These are phyloP conservation scores for Pseudorasbora parva DNA, from an alignment of 2,113 vertebrate species.

Conservation along the genomic window DNA sequence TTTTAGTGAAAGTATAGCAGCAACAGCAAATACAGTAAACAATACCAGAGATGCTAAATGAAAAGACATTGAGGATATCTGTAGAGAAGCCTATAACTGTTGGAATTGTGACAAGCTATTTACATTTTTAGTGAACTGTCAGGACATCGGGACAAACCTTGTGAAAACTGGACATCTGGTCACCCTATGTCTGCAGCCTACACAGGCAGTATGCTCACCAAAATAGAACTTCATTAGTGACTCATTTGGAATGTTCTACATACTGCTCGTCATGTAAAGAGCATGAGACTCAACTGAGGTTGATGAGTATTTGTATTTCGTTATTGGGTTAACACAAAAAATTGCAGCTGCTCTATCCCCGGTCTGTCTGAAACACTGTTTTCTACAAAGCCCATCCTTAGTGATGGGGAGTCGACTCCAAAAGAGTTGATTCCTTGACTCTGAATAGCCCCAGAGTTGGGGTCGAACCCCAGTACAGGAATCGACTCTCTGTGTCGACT, in stretches of 20 bases:
- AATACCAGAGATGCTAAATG: not conserved
- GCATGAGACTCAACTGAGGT: not conserved
- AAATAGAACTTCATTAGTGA: not conserved
- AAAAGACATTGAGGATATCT: not conserved
- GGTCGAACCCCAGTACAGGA: too few relatives aligned
- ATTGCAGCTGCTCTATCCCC: too few relatives aligned
- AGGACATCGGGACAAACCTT: constrained; percentile 13
- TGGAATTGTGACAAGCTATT: not conserved
- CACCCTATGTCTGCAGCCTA: not conserved
- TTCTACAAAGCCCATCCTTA: too few relatives aligned
- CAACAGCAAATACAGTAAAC: not conserved
- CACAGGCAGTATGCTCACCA: not conserved
- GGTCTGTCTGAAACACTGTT: too few relatives aligned
- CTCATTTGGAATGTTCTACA: not conserved
- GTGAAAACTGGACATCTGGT: not conserved
- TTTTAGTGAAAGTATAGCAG: not conserved
- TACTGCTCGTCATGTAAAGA: not conserved
- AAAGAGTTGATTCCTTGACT: too few relatives aligned
- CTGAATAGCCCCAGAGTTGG: too few relatives aligned
- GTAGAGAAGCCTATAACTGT: not conserved
- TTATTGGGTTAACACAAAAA: too few relatives aligned
- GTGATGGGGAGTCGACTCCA: too few relatives aligned
- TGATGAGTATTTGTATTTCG: not conserved
- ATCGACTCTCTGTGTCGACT: too few relatives aligned
- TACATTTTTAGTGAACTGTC: not conserved